A percentile compares a stretch with the other conserved stretches of the same genome.
Conservation (phyloP, 2,113 vertebrate genomes). For the Equus przewalskii region DNA sequence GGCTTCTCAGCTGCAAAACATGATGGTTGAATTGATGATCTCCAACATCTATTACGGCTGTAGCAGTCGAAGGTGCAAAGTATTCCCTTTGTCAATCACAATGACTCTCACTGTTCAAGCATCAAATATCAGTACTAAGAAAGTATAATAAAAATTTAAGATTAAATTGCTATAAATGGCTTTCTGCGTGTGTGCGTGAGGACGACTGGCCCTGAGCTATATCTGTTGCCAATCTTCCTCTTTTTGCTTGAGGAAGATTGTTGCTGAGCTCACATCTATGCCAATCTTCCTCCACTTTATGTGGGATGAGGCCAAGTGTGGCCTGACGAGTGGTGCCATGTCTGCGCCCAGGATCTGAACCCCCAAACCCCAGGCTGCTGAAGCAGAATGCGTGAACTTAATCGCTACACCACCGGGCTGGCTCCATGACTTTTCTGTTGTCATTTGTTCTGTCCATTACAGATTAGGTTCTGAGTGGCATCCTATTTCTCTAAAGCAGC, state of each 20-base stretch:
- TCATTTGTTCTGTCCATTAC: background rate
- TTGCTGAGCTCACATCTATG: no score
- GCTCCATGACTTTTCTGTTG: background rate
- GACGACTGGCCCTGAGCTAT: no score
- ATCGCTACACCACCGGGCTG: no score
- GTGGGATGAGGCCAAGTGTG: no score
- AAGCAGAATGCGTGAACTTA: no score
- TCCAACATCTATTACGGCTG: background rate
- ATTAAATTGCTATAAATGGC: background rate
- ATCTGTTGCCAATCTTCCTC: no score
- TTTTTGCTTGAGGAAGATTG: no score
- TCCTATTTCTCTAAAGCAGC: background rate
- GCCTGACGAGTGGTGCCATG: no score
- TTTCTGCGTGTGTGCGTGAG: background rate
- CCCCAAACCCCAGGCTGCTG: no score
- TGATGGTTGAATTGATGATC: background rate
- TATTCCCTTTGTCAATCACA: background rate
- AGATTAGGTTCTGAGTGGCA: background rate
- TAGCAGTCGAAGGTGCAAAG: background rate
- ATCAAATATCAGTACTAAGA: background rate
- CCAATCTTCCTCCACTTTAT: no score
- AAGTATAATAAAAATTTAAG: conserved; percentile 37
- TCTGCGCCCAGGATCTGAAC: no score
- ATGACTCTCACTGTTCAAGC: background rate
- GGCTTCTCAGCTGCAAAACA: background rate